Conservation (phyloP, 2,797 vertebrate species). For the Peromyscus aztecus region DNA sequence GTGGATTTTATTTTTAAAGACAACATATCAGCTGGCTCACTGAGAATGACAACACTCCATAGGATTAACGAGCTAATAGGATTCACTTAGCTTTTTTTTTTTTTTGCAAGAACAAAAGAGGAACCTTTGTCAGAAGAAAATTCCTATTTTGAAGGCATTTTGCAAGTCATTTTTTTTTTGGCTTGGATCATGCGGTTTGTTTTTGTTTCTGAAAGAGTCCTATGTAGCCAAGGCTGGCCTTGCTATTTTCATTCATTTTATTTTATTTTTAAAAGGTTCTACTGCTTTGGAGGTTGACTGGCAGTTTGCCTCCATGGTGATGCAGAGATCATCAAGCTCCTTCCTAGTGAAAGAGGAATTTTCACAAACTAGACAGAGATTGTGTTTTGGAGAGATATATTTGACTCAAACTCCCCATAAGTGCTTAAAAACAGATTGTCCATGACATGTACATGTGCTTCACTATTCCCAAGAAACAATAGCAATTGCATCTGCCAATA, state of each 20-base stretch:
- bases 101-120: neutral
- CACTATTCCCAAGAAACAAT: neutral
- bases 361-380: neutral
- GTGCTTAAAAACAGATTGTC: neutral
- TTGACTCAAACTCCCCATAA: neutral
- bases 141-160: neutral
- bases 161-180: neutral
- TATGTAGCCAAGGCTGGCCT: neutral
- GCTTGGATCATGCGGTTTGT: neutral
- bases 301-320: neutral
- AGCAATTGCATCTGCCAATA: neutral
- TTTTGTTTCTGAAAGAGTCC: neutral
- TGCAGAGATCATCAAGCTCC: neutral
- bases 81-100: neutral
- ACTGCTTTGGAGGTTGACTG: no score
- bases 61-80: neutral
- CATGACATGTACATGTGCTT: neutral
- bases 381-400: neutral
- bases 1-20: neutral
- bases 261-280: neutral
- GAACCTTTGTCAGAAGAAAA: neutral
- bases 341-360: neutral
- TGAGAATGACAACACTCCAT: neutral
- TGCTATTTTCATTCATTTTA: neutral
- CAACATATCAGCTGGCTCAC: neutral